Conservation (phyloP, 2,888 invertebrate genomes). For the Eumerus sabulonum region DNA sequence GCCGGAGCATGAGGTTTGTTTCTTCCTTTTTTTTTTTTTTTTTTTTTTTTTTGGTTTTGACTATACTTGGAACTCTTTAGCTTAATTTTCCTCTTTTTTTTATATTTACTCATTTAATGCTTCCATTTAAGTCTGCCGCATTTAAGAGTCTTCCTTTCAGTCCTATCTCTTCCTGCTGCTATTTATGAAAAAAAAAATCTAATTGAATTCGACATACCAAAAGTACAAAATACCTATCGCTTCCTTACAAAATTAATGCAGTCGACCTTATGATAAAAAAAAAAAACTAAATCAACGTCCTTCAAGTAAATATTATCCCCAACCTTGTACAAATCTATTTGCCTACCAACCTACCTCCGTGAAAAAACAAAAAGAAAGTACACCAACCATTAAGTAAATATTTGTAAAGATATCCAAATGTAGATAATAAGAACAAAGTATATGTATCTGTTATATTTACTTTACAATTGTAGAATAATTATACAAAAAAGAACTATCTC, state of each 20-base stretch:
- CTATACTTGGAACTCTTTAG: no score
- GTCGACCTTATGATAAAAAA: slow-evolving; percentile 45
- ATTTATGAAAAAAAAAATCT: not conserved
- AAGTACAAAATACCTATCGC: slow-evolving; percentile 44
- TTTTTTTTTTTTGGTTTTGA: no score
- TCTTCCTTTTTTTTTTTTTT: no score
- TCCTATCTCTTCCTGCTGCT: no score
- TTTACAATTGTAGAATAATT: slow-evolving; percentile 30
- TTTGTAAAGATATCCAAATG: slow-evolving; percentile 20
- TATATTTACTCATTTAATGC: not conserved
- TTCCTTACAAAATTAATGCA: slow-evolving; percentile 17
- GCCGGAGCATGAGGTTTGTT: no score
- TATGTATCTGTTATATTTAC: slow-evolving; percentile 25
- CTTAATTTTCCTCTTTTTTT: no score
- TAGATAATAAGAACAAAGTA: slow-evolving; percentile 30
- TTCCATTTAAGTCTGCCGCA: slow-evolving; percentile 4
- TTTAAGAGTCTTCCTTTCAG: no score
- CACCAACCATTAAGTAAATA: slow-evolving; percentile 13
- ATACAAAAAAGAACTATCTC: slow-evolving; percentile 11
- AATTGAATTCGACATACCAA: slow-evolving; percentile 23
- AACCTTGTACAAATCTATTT: slow-evolving; percentile 46
- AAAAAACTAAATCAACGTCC: slow-evolving; percentile 12
- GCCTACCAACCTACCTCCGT: slow-evolving; percentile 47
- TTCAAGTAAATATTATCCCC: slow-evolving; percentile 7
- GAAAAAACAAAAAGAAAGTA: slow-evolving; percentile 2